A percentile compares a stretch with the other conserved stretches of the same genome.
Evolutionary conservation across 2,888 invertebrate species (phyloP).

Genomic region (Drosophila ustulata): DNA sequence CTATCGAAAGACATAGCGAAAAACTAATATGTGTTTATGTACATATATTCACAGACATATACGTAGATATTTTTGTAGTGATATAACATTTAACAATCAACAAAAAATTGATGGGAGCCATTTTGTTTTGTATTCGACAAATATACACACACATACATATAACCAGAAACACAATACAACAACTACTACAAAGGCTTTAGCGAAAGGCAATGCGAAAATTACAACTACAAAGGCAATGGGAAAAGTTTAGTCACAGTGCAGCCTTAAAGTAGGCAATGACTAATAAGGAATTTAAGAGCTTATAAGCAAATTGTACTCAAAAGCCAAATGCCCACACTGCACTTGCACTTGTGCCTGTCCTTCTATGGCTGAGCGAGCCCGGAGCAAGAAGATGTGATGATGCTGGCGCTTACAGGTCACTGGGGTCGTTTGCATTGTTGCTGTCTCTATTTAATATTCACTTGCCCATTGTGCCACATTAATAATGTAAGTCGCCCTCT

Average conservation of each 20-base stretch:
- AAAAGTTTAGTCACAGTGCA: slow-evolving; percentile 45
- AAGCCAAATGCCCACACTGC: slow-evolving; percentile 37
- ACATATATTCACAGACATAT: no score
- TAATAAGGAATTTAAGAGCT: slow-evolving; percentile 22
- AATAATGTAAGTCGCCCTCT: slow-evolving; percentile 44
- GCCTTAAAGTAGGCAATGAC: slow-evolving; percentile 59
- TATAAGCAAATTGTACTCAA: slow-evolving; percentile 22
- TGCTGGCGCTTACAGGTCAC: slow-evolving; percentile 27
- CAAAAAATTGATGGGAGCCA: slow-evolving; percentile 48
- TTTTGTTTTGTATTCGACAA: slow-evolving; percentile 40
- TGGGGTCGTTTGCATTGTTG: slow-evolving; percentile 60
- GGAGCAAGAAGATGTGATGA: slow-evolving; percentile 3
- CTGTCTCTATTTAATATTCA: slow-evolving; percentile 68
- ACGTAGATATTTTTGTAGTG: no score
- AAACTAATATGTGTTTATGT: slow-evolving; percentile 38
- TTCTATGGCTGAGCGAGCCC: background rate
- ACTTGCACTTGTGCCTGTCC: slow-evolving; percentile 1
- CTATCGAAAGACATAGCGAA: background rate
- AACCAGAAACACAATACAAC: background rate
- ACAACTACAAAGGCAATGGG: background rate
- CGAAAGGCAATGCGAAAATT: no score
- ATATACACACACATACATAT: background rate
- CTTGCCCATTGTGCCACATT: slow-evolving; percentile 61
- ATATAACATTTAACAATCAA: slow-evolving; percentile 44
- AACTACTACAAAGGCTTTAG: slow-evolving; percentile 2